phyloP scores from a whole-genome alignment of 2,113 vertebrate genomes.

The Paedocypris sp. region DNA sequence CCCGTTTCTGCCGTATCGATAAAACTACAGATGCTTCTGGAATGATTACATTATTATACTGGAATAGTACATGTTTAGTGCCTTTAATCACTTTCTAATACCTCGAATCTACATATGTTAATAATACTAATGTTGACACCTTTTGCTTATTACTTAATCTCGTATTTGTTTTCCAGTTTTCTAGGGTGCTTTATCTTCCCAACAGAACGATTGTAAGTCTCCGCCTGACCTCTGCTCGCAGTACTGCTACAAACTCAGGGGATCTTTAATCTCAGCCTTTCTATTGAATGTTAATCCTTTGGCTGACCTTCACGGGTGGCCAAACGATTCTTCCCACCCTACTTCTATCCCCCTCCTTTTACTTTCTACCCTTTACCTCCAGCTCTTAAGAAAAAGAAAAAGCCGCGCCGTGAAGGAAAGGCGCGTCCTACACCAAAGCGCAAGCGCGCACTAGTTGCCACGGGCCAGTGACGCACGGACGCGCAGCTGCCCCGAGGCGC shows the following conservation, averaged over 20 bases:
- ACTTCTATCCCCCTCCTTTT: not conserved
- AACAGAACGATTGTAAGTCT: too few relatives aligned
- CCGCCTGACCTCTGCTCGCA: not conserved
- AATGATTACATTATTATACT: too few relatives aligned
- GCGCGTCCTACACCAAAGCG: slow-evolving; percentile 12
- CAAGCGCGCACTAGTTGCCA: slow-evolving; percentile 25
- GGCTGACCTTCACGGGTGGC: not conserved
- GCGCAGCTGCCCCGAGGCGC: slow-evolving; percentile 6
- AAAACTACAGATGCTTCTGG: too few relatives aligned
- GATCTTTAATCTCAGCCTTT: not conserved
- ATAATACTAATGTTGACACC: too few relatives aligned
- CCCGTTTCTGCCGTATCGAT: too few relatives aligned
- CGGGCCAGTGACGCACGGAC: slow-evolving; percentile 18
- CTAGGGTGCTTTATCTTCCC: not conserved
- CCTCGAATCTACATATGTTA: too few relatives aligned
- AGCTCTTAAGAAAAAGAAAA: not conserved
- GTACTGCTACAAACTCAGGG: not conserved
- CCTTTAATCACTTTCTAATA: too few relatives aligned
- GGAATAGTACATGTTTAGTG: too few relatives aligned
- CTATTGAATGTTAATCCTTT: slow-evolving; percentile 4
- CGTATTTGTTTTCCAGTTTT: too few relatives aligned
- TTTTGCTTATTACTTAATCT: too few relatives aligned
- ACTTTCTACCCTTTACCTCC: not conserved
- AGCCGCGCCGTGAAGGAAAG: not conserved
- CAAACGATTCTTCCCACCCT: not conserved